Base-by-base conservation (phyloP, 2,113 vertebrate genomes). In the Pterocles orientalis region DNA sequence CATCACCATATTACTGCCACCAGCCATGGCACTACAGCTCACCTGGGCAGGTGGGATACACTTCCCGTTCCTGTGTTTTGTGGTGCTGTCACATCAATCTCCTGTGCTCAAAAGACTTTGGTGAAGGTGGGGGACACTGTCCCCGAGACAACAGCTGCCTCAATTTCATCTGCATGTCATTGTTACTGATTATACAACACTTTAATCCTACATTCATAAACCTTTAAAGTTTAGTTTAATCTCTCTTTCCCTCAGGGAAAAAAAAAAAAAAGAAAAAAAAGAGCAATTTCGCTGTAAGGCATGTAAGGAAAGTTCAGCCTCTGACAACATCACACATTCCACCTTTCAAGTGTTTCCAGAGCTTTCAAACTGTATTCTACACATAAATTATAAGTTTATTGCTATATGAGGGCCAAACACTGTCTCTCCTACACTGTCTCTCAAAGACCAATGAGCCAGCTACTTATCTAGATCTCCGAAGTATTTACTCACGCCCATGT, bases 381-480 rank as follows among this genome's bases (percentile, higher is more conserved):
- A 64, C 13, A 28, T 33, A 25, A 70, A 57, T 3, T 57, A 2
- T 7, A 65, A 72, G 14, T 0, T 0, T 14, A 53, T 29, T 45
- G 25, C 56, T 33, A 12, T 26, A 47, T 0, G 0, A 75, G 34
- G 57, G 15, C 34, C 47, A 62, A 75, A 57, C 18, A 18, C 1
- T 62, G 28, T 33, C 45, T 18, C 20, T 75, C 20, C 57, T 39
- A 61, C 26, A n/a, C 11, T 1, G 1, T 12, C 31, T 66, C 39
- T 69, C 41, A 28, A 18, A 14, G 28, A n/a, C 31, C 5, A 26
- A 54, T 10, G 53, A 70, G 45, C 18, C 33, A 76, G 16, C 12
- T 33, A 28, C 14, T 31, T 47, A 19, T 21, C 24, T 16, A 16
- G 6, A 50, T 28, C 26, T 83, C 43, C 62, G 62, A 18, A 6